Conservation (phyloP, 2,113 vertebrate genomes). For the Elephantulus edwardii region DNA sequence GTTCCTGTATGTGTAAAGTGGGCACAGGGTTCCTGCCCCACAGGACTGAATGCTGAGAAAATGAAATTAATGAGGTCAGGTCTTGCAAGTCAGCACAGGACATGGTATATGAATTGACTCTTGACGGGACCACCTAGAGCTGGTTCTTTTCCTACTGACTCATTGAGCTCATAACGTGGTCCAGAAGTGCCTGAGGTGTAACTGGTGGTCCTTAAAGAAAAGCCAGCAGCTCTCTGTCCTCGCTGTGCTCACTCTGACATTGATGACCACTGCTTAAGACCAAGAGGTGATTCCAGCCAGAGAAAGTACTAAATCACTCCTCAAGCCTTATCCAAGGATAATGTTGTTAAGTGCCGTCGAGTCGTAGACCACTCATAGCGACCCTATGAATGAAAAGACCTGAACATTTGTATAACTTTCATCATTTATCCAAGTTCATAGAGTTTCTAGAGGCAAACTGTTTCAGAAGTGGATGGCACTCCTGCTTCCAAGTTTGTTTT, state of each 20-base stretch:
- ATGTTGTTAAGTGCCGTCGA: too few species aligned
- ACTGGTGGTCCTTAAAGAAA: background rate
- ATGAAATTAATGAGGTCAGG: background rate
- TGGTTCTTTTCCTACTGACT: too few species aligned
- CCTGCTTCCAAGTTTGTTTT: too few species aligned
- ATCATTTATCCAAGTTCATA: too few species aligned
- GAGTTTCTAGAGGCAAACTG: too few species aligned
- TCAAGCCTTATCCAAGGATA: background rate
- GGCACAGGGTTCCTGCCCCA: background rate
- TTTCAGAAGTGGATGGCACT: too few species aligned
- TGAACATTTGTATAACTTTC: too few species aligned
- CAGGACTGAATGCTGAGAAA: background rate
- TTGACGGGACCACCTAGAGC: background rate
- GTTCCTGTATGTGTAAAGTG: background rate
- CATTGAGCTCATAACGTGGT: background rate
- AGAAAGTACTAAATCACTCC: background rate
- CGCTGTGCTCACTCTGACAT: background rate
- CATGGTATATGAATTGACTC: background rate
- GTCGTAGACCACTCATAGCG: too few species aligned
- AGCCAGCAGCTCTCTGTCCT: background rate
- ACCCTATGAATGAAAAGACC: too few species aligned
- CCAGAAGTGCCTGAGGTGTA: background rate
- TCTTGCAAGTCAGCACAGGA: too few species aligned
- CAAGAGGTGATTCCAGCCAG: background rate
- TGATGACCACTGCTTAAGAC: background rate